A percentile compares a stretch with the other conserved stretches of the same genome.
Conservation (phyloP, 2,888 invertebrate genomes). For the Euphydryas editha region DNA sequence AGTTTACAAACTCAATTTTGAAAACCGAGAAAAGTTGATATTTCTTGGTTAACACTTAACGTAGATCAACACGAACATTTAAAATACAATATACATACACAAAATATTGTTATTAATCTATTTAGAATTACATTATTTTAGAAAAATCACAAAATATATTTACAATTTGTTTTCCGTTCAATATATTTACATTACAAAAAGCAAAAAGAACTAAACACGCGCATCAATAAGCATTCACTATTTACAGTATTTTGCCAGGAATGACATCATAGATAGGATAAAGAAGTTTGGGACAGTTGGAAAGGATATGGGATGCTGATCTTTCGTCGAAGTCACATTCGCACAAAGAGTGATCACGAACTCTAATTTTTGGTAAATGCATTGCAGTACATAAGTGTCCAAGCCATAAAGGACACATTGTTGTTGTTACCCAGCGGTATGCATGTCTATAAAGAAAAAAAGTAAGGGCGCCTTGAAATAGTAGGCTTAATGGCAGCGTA, state of each 20-base stretch:
- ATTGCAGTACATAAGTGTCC: neutral
- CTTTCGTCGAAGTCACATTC: neutral
- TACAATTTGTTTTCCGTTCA: neutral
- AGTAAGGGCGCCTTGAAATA: slow-evolving; percentile 19
- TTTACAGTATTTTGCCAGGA: neutral
- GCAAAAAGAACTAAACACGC: neutral
- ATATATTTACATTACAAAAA: neutral
- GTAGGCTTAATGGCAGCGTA: neutral
- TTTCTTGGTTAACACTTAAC: too few species aligned
- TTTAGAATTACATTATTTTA: too few species aligned
- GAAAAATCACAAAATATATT: too few species aligned
- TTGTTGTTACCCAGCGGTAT: slow-evolving; percentile 5
- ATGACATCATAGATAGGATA: neutral
- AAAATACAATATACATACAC: too few species aligned
- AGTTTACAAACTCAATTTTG: too few species aligned
- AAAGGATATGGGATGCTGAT: neutral
- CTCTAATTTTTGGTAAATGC: neutral
- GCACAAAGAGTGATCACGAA: neutral
- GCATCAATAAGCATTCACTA: neutral
- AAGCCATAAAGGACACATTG: slow-evolving; percentile 10
- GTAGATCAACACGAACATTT: too few species aligned
- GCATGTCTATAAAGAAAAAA: slow-evolving; percentile 13
- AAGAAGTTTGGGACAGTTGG: neutral
- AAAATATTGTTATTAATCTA: too few species aligned
- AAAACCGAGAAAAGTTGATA: too few species aligned